These are phyloP conservation scores for Eleutherodactylus coqui DNA, from an alignment of 2,797 vertebrate species.

Conservation along the genomic window DNA sequence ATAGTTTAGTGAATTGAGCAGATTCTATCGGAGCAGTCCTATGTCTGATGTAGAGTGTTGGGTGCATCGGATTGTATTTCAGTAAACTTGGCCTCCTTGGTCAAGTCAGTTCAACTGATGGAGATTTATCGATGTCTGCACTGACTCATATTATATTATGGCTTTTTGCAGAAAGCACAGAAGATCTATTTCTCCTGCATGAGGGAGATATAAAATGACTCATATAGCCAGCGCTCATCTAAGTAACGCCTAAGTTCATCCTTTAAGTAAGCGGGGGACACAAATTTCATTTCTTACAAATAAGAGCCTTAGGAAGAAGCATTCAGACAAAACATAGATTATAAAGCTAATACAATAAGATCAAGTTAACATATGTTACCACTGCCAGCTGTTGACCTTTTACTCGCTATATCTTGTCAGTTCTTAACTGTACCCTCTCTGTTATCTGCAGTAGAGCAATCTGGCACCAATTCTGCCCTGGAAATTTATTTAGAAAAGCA, in stretches of 20 bases:
- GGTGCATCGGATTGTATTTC: not conserved
- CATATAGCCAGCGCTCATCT: not conserved
- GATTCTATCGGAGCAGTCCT: no score
- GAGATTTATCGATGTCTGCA: not conserved
- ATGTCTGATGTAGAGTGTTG: not conserved
- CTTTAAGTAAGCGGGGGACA: not conserved
- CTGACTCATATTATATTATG: not conserved
- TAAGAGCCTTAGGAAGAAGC: slow-evolving; percentile 19
- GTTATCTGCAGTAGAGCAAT: slow-evolving; percentile 1
- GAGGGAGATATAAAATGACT: not conserved
- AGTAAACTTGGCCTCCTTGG: not conserved
- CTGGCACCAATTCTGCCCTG: not conserved
- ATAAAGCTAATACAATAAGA: slow-evolving; percentile 18
- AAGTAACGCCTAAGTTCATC: slow-evolving; percentile 16
- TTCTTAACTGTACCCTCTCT: slow-evolving; percentile 26
- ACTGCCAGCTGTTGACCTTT: slow-evolving; percentile 32
- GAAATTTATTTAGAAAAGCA: not conserved
- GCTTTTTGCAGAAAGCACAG: not conserved
- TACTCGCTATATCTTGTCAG: slow-evolving; percentile 12
- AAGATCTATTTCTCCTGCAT: not conserved
- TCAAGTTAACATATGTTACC: slow-evolving; percentile 16
- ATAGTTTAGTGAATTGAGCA: no score
- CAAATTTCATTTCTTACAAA: slow-evolving; percentile 30
- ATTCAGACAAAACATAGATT: slow-evolving; percentile 29
- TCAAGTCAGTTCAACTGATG: not conserved